Evolutionary conservation across 2,797 vertebrate species (phyloP).

Genomic region (Galagoides demidoff): DNA sequence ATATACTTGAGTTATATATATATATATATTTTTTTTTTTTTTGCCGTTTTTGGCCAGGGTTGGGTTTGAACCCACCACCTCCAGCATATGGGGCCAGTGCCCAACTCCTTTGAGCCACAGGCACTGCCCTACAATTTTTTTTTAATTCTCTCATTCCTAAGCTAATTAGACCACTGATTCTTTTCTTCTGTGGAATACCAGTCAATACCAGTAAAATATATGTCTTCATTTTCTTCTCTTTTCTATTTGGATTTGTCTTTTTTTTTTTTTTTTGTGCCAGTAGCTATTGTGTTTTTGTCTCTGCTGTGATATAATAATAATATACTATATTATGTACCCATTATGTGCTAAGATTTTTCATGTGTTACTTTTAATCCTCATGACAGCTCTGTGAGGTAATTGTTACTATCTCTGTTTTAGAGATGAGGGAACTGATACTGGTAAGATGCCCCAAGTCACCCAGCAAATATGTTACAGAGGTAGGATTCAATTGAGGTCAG

Average conservation of each 20-base stretch:
- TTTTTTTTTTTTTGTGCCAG: slow-evolving; percentile 22
- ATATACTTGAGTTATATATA: neutral
- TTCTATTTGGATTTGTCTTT: neutral
- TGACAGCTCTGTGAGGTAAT: slow-evolving; percentile 52
- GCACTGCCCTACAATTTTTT: neutral
- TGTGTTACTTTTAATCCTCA: slow-evolving; percentile 36
- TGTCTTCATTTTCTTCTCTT: neutral
- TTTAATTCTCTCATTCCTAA: slow-evolving; percentile 11
- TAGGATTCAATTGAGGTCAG: neutral
- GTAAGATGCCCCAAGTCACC: neutral
- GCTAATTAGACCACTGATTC: neutral
- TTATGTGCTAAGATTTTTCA: slow-evolving; percentile 60
- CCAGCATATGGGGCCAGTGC: too few relatives aligned
- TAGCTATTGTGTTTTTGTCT: slow-evolving; percentile 2
- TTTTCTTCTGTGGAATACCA: neutral
- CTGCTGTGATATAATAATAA: slow-evolving; percentile 33
- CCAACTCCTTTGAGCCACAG: neutral
- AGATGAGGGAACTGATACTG: slow-evolving; percentile 56
- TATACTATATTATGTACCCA: slow-evolving; percentile 30
- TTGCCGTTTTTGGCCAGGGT: too few relatives aligned
- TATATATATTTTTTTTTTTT: too few relatives aligned
- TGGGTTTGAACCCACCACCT: too few relatives aligned
- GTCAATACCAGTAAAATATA: neutral
- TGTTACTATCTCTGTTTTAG: slow-evolving; percentile 23
- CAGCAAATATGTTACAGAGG: slow-evolving; percentile 11